phyloP scores from a whole-genome alignment of 2,113 vertebrate species.

The Hydropotes inermis region DNA sequence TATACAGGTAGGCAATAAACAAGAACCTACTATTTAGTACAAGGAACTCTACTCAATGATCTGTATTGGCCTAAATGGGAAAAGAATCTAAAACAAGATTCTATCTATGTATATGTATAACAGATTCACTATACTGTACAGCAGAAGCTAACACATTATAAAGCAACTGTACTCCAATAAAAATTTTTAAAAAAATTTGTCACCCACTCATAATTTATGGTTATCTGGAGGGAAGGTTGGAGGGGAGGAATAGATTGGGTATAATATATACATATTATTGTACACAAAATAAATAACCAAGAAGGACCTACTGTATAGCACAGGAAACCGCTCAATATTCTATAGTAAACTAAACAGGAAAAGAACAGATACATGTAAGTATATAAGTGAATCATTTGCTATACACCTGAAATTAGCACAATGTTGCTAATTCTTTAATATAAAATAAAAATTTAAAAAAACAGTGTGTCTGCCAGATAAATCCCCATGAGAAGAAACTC shows the following conservation, averaged over 20 bases:
- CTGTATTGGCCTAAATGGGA: background rate
- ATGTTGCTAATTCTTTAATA: background rate
- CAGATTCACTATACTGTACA: background rate
- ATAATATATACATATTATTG: background rate
- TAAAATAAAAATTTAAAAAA: background rate
- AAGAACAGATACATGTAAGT: background rate
- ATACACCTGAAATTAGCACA: background rate
- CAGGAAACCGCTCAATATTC: background rate
- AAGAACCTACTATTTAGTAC: background rate
- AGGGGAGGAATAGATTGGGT: background rate
- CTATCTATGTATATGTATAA: background rate
- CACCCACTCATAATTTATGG: background rate
- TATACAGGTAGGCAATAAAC: background rate
- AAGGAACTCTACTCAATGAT: background rate
- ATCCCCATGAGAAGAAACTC: background rate
- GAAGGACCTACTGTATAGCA: background rate
- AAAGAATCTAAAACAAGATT: background rate
- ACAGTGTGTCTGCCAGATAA: background rate
- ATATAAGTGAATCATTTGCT: background rate
- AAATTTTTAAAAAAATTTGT: background rate
- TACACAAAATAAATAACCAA: background rate
- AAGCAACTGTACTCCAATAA: background rate
- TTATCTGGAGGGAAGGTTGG: background rate
- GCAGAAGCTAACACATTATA: background rate
- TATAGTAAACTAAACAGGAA: background rate